phyloP scores from a whole-genome alignment of 2,888 invertebrate species.

The Caenorhabditis sp. region DNA sequence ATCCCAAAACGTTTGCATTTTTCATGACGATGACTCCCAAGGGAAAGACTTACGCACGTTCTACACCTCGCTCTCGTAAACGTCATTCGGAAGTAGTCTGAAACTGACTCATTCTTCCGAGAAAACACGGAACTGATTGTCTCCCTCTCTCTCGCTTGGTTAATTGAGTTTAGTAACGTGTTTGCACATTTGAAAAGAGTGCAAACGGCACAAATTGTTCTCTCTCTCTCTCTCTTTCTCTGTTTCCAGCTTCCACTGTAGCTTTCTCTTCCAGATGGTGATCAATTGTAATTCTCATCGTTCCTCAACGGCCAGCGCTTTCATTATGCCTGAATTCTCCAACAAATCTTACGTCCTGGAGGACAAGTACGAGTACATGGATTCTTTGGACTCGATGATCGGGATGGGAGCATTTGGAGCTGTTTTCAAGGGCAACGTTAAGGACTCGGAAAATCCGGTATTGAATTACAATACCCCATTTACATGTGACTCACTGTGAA shows the following conservation, averaged over 20 bases:
- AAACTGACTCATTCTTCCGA: background rate
- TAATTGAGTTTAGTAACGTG: slow-evolving; percentile 33
- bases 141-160: slow-evolving; percentile 4
- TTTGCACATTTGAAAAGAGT: slow-evolving; percentile 12
- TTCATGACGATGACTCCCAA: slow-evolving; percentile 34
- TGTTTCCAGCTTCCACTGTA: background rate
- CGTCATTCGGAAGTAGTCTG: slow-evolving; percentile 7
- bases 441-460: slow-evolving; percentile 36
- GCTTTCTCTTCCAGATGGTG: slow-evolving; percentile 50
- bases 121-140: slow-evolving; percentile 2
- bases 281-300: slow-evolving; percentile 53
- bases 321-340: slow-evolving; percentile 53
- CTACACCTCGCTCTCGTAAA: slow-evolving; percentile 10
- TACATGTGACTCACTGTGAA: too few species aligned
- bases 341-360: slow-evolving; percentile 36
- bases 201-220: background rate
- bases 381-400: slow-evolving; percentile 68
- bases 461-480: slow-evolving; percentile 20
- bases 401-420: slow-evolving; percentile 76
- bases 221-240: background rate
- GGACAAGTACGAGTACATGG: slow-evolving; percentile 67
- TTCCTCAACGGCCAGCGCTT: slow-evolving; percentile 46
- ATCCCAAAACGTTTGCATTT: slow-evolving; percentile 40
- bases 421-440: slow-evolving; percentile 70
- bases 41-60: slow-evolving; percentile 25